Conservation (phyloP, 2,113 vertebrate species). For the Micronycteris hirsuta region DNA sequence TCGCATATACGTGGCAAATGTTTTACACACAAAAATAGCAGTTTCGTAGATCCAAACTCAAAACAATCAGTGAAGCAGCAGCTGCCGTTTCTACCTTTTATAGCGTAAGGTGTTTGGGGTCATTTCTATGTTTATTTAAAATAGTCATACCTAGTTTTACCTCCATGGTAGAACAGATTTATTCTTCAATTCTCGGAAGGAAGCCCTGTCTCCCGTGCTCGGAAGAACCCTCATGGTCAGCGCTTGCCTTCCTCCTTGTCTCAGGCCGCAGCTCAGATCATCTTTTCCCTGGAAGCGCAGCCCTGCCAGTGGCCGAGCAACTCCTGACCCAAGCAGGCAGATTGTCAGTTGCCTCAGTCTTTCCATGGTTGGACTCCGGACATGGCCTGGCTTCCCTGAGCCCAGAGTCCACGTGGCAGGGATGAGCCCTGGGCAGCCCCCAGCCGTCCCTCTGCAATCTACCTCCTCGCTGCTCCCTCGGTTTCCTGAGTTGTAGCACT, state of each 20-base stretch:
- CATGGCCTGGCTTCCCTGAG: background rate
- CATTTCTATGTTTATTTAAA: background rate
- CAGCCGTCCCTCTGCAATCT: background rate
- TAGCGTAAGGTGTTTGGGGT: background rate
- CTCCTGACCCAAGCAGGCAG: background rate
- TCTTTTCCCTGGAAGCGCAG: background rate
- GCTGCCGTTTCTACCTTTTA: background rate
- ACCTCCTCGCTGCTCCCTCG: background rate
- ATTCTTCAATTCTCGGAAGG: background rate
- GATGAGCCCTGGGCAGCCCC: background rate
- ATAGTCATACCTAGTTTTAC: background rate
- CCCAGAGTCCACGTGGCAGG: background rate
- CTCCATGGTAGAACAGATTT: background rate
- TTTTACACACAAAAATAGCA: background rate
- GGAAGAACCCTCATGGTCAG: background rate
- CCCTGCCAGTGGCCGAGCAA: background rate
- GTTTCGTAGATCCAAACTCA: background rate
- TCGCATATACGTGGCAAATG: background rate
- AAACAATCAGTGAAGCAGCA: background rate
- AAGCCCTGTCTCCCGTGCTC: background rate
- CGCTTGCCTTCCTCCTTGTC: background rate
- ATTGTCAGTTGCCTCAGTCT: background rate
- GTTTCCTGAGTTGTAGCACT: background rate
- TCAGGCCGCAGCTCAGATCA: background rate
- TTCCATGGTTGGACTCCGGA: background rate